A percentile compares a stretch with the other conserved stretches of the same genome.
These are phyloP conservation scores for Uromys caudimaculatus DNA, from an alignment of 2,797 vertebrate species.

Conservation along the genomic window DNA sequence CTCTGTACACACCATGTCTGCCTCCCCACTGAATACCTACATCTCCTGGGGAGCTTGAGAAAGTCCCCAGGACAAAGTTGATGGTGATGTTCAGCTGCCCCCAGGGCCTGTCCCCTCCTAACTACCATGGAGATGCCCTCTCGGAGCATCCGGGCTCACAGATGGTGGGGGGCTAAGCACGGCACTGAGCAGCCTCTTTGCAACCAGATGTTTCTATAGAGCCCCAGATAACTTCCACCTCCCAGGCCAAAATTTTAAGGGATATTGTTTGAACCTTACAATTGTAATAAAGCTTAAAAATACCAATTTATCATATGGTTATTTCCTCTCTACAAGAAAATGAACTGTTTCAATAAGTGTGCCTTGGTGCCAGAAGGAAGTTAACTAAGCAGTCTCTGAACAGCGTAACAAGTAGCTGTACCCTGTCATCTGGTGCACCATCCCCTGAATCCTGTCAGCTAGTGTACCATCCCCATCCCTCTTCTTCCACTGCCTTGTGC, in stretches of 20 bases:
- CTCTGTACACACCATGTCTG: background rate
- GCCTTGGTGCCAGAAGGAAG: background rate
- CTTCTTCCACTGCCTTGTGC: background rate
- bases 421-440: background rate
- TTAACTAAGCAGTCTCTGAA: background rate
- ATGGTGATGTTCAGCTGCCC: background rate
- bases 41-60: background rate
- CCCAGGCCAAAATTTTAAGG: background rate
- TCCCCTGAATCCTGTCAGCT: background rate
- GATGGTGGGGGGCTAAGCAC: background rate
- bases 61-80: background rate
- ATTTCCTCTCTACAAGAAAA: constrained; percentile 25
- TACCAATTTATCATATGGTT: background rate
- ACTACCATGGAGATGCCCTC: background rate
- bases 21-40: too few relatives aligned
- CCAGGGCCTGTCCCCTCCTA: background rate
- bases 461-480: background rate
- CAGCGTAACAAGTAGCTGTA: background rate
- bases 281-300: background rate
- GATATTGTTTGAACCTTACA: background rate
- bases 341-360: background rate
- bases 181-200: background rate
- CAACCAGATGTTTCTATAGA: background rate
- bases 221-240: background rate
- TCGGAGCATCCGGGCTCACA: background rate